Evolutionary conservation across 2,113 vertebrate genomes (phyloP).

Genomic region (Lepidothrix coronata): DNA sequence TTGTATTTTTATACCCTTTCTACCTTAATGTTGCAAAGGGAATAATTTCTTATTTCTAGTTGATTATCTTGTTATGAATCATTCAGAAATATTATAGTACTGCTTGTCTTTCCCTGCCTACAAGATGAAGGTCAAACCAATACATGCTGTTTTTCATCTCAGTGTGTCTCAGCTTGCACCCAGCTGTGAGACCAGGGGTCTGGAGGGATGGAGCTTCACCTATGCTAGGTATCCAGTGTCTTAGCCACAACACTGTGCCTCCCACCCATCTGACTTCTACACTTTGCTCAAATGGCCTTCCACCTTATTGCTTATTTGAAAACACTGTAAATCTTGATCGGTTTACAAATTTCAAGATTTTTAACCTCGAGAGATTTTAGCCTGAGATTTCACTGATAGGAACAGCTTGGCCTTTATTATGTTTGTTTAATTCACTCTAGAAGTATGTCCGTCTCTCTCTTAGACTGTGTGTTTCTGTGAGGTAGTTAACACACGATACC

Average conservation of each 20-base stretch:
- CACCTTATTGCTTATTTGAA: background rate
- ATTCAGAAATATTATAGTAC: background rate
- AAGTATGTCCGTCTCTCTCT: background rate
- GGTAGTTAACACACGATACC: rapidly evolving
- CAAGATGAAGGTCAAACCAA: background rate
- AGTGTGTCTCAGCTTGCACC: background rate
- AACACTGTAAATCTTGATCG: background rate
- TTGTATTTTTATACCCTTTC: background rate
- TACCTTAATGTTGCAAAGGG: background rate
- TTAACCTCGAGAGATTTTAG: background rate
- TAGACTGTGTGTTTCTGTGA: background rate
- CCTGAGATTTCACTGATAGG: background rate
- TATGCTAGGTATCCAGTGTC: background rate
- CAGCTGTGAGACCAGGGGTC: background rate
- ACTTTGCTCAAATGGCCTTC: rapidly evolving
- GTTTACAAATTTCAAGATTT: background rate
- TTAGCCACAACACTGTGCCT: rapidly evolving
- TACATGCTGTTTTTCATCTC: background rate
- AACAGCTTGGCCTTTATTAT: background rate
- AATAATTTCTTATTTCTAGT: background rate
- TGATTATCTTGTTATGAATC: background rate
- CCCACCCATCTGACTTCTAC: background rate
- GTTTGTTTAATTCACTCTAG: background rate
- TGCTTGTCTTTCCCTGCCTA: background rate
- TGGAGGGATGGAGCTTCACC: background rate